Base-by-base conservation (phyloP, 2,797 vertebrate species). In the Premnoplex brunnescens region DNA sequence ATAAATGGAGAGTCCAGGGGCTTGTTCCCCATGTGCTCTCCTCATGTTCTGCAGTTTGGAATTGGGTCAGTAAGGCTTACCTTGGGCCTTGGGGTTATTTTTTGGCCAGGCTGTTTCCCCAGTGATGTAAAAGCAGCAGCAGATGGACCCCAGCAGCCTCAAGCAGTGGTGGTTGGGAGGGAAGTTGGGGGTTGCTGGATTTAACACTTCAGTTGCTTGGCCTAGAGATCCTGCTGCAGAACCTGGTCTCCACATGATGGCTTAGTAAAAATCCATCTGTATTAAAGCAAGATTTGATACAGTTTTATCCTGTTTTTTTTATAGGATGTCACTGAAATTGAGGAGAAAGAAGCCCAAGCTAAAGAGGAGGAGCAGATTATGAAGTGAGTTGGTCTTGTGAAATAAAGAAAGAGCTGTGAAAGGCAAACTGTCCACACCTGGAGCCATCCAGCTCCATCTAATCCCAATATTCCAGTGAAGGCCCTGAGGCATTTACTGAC, bases 321-420 rank as follows among this genome's bases (percentile, higher is more conserved):
- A 55, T 66, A 99, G 99, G 99, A 99, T 43, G 99, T 99, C 93
- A 99, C 99, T 1, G 98, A 99, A 91, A 97, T 85, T 22, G 99
- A 99, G 94, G 97, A 98, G 82, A 98, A 98, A 6, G 99, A 99
- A 91, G 98, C 98, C 16, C 99, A 99, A 95, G 98, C 98, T 63
- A 99, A 98, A 93, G 98, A 98, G 81, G 99, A 99, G 90, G 98
- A 99, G 36, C 98, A 99, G 96, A 98, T 99, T 37, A 95, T 99
- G 16, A 99, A 99, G 99, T 99, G 94, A 98, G 99, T 89, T 97
- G 27, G 30, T 48, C 10, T 12, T 27, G 24, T 49, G 73, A 21
- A 24, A 2, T 30, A 14, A 60, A 2, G 28, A 64, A 56, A 2
- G 32, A 67, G 41, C 85, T 54, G 30, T 43, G 72, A 34, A 69